Conservation (phyloP, 2,888 invertebrate genomes). For the Heliconius erato region DNA sequence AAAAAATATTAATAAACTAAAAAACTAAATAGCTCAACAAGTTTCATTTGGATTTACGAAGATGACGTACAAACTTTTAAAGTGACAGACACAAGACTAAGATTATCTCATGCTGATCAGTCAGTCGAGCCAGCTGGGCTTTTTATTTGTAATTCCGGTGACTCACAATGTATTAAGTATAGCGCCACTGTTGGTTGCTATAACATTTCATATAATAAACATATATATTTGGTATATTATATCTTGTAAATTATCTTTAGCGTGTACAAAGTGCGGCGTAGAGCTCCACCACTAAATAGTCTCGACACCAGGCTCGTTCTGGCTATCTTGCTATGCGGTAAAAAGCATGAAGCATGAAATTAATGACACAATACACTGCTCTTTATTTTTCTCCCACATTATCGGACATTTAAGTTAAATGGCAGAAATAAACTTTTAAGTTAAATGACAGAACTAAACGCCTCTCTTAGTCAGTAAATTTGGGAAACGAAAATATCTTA, state of each 20-base stretch:
- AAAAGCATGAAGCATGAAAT: not conserved
- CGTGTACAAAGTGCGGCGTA: too few species aligned
- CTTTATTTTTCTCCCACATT: not conserved
- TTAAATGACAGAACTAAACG: too few species aligned
- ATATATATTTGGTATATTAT: not conserved
- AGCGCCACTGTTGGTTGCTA: not conserved
- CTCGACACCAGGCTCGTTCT: too few species aligned
- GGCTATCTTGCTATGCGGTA: too few species aligned
- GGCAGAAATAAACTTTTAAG: not conserved
- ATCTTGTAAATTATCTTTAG: not conserved
- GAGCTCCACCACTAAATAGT: too few species aligned
- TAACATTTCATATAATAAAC: not conserved
- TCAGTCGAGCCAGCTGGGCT: not conserved
- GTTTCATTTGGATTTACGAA: not conserved
- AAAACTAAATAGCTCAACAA: not conserved
- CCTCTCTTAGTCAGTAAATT: too few species aligned
- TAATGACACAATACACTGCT: not conserved
- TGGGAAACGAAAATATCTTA: not conserved
- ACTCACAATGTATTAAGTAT: not conserved
- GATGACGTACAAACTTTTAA: slow-evolving; percentile 13
- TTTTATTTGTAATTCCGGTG: slow-evolving; percentile 18
- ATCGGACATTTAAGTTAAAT: not conserved
- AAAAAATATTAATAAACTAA: not conserved
- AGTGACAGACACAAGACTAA: slow-evolving; percentile 12
- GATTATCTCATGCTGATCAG: not conserved